phyloP scores from a whole-genome alignment of 2,888 invertebrate genomes.

The Sminthurinus aureus region DNA sequence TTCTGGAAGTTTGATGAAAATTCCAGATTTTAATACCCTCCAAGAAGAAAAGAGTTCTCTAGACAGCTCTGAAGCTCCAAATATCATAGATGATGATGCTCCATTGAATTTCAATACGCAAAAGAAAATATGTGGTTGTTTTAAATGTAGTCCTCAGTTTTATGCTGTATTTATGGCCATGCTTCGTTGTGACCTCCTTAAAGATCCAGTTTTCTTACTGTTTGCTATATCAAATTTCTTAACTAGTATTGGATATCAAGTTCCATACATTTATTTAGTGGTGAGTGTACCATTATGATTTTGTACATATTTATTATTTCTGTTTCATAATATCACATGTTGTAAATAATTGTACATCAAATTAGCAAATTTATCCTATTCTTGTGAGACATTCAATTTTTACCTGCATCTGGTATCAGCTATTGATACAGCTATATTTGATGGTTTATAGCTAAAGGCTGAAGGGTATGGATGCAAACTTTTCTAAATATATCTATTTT shows the following conservation, averaged over 20 bases:
- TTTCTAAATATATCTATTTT: no score
- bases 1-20: slow-evolving; percentile 75
- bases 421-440: not conserved
- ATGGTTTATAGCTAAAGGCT: not conserved
- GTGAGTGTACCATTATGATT: slow-evolving; percentile 64
- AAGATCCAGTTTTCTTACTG: slow-evolving; percentile 85
- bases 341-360: no score
- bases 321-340: no score
- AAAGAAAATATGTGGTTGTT: slow-evolving; percentile 62
- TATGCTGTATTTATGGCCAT: slow-evolving; percentile 78
- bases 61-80: slow-evolving; percentile 59
- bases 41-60: slow-evolving; percentile 60
- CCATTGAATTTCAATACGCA: slow-evolving; percentile 44
- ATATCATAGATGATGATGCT: slow-evolving; percentile 42
- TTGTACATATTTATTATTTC: no score
- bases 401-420: no score
- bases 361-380: no score
- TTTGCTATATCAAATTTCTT: slow-evolving; percentile 94
- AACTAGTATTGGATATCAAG: slow-evolving; percentile 92
- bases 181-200: slow-evolving; percentile 84
- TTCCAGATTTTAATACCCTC: slow-evolving; percentile 61
- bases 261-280: slow-evolving; percentile 88
- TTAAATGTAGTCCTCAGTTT: slow-evolving; percentile 73
- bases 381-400: no score
- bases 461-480: not conserved